These are phyloP conservation scores for Plecotus auritus DNA, from an alignment of 2,113 vertebrate genomes.

Conservation along the genomic window DNA sequence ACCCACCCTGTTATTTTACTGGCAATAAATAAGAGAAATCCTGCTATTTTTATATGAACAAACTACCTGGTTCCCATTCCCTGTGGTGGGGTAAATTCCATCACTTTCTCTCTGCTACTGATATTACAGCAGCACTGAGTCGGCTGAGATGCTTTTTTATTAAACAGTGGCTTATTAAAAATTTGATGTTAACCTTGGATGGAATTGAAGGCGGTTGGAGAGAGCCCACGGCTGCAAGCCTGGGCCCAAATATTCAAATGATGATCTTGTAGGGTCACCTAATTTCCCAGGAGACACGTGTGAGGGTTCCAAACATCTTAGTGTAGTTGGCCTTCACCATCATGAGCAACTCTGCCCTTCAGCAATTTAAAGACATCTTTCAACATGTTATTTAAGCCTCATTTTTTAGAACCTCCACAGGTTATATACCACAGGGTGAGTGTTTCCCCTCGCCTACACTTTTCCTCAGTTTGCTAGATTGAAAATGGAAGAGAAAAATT, in stretches of 20 bases:
- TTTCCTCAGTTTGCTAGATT: background rate
- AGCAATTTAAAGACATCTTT: background rate
- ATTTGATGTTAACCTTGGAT: accelerated
- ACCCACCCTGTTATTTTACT: background rate
- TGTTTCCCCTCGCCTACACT: background rate
- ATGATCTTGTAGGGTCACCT: background rate
- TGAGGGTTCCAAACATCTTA: background rate
- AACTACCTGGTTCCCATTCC: background rate
- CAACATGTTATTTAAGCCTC: background rate
- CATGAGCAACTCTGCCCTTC: background rate
- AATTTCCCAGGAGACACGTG: background rate
- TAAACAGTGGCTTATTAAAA: accelerated
- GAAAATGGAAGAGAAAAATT: background rate
- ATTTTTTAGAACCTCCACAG: background rate
- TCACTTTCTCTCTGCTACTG: background rate
- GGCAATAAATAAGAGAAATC: background rate
- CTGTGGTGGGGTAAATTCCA: background rate
- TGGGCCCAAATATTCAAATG: accelerated
- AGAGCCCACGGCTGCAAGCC: background rate
- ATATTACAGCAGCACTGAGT: background rate
- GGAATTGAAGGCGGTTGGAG: background rate
- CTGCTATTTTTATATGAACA: background rate
- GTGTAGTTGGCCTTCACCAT: background rate
- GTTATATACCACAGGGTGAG: background rate
- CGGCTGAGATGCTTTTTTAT: background rate